Base-by-base conservation (phyloP, 2,113 vertebrate species). In the Pseudorhombus dupliciocellatus region DNA sequence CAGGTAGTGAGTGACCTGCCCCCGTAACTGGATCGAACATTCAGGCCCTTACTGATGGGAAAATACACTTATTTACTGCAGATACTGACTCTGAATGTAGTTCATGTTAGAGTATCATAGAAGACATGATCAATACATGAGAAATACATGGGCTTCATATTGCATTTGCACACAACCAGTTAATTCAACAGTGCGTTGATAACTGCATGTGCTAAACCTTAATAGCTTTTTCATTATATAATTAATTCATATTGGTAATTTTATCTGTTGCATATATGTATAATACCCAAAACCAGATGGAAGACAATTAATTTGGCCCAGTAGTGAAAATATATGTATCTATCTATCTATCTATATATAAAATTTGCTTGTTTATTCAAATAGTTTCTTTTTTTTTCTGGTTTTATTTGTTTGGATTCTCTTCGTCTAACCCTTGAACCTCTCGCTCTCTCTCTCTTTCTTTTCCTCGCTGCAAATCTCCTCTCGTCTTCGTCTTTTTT, bases 11-110 rank as follows among this genome's bases (percentile, higher is more conserved):
- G 83, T 66, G 84, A 85, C 74, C 74, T 81, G 69, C 75, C 77
- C 75, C 72, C 66, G 1, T 66, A 70, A 81, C 37, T 77, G 70
- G 78, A 70, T 82, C 80, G 65, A 65, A 60, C 69, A 44, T 48
- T 79, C 60, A 75, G 50, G 50, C 70, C 34, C 66, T 73, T 60
- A 75, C 78, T 86, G 74, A 76, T 75, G 75, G 79, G 73, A 69
- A 81, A 85, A 72, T 51, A 80, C 84, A 84, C 80, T 83, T 80
- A 85, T 73, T 84, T 78, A 78, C 75, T 78, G 74, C 81, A 84
- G 86, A 86, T 70, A 85, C 86, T 86, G 87, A 88, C 58, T 83
- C 81, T 85, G 57, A 88, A 71, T 75, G 51, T 68, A 90, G 84
- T 66, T 88, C 26, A 79, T 83, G 72, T 25, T 73, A 88, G 89